These are phyloP conservation scores for Trichosurus vulpecula DNA, from an alignment of 2,797 vertebrate species.

Conservation along the genomic window DNA sequence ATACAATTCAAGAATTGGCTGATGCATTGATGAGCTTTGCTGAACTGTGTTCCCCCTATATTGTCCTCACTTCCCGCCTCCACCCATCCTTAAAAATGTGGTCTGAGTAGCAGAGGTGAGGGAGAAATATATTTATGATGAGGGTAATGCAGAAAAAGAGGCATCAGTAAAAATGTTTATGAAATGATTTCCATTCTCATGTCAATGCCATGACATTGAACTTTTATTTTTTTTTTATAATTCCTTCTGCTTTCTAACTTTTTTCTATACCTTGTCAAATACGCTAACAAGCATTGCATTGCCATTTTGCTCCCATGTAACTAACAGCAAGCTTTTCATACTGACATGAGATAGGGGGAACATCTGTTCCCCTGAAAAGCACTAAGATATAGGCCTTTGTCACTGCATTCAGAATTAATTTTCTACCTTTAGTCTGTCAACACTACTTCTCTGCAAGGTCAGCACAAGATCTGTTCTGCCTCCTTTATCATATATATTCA, in stretches of 20 bases:
- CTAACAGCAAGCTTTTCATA: slow-evolving; percentile 76
- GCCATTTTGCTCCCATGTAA: slow-evolving; percentile 67
- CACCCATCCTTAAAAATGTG: not conserved
- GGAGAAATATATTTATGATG: not conserved
- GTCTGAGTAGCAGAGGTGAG: not conserved
- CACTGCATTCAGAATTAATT: slow-evolving; percentile 70
- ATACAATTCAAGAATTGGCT: not conserved
- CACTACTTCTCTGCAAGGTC: slow-evolving; percentile 71
- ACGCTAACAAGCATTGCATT: slow-evolving; percentile 51
- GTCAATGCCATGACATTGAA: slow-evolving; percentile 55
- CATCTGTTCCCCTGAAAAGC: slow-evolving; percentile 70
- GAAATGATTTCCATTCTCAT: slow-evolving; percentile 45
- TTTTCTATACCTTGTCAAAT: slow-evolving; percentile 64
- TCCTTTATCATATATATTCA: slow-evolving; percentile 78
- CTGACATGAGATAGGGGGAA: slow-evolving; percentile 73
- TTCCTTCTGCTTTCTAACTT: not conserved
- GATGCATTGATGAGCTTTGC: not conserved
- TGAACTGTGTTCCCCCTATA: not conserved
- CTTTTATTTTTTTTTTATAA: not conserved
- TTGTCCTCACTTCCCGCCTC: too few species aligned
- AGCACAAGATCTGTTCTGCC: slow-evolving; percentile 73
- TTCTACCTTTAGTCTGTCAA: slow-evolving; percentile 81
- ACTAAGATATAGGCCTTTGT: slow-evolving; percentile 62
- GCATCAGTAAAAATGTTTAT: not conserved
- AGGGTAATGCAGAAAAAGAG: not conserved